These are phyloP conservation scores for Vanacampus margaritifer DNA, from an alignment of 2,113 vertebrate genomes.

Conservation along the genomic window DNA sequence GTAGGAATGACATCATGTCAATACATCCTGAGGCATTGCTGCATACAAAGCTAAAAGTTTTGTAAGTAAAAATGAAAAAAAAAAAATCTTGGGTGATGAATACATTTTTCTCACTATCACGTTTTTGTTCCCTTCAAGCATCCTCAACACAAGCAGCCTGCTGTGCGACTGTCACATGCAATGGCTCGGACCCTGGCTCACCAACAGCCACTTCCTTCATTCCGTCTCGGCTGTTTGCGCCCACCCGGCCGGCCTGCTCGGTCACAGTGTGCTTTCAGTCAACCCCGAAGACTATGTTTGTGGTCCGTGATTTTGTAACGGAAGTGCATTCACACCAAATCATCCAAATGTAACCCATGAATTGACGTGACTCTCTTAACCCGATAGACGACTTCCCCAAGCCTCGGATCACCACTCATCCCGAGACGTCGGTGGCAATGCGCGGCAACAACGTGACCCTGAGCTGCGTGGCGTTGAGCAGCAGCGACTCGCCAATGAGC, in stretches of 20 bases:
- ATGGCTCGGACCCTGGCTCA: slow-evolving; percentile 91
- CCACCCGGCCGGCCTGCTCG: slow-evolving; percentile 86
- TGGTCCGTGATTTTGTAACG: slow-evolving; percentile 75
- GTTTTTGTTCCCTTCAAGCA: slow-evolving; percentile 60
- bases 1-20: slow-evolving; percentile 95
- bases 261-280: slow-evolving; percentile 82
- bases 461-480: slow-evolving; percentile 89
- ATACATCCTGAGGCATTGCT: slow-evolving; percentile 89
- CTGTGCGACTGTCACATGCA: slow-evolving; percentile 96
- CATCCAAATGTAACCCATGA: neutral
- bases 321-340: neutral
- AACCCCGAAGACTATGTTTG: slow-evolving; percentile 88
- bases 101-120: neutral
- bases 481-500: slow-evolving; percentile 94
- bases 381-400: slow-evolving; percentile 94
- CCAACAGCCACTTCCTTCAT: slow-evolving; percentile 79
- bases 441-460: slow-evolving; percentile 91
- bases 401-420: slow-evolving; percentile 91
- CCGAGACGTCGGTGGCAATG: slow-evolving; percentile 89
- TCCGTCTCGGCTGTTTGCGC: slow-evolving; percentile 87
- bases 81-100: neutral
- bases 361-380: neutral
- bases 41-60: slow-evolving; percentile 86
- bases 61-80: slow-evolving; percentile 76
- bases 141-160: slow-evolving; percentile 92